Percentiles rank a stretch among this genome's conserved stretches.
These are phyloP conservation scores for Melanophora roralis DNA, from an alignment of 2,888 invertebrate genomes.

Conservation along the genomic window DNA sequence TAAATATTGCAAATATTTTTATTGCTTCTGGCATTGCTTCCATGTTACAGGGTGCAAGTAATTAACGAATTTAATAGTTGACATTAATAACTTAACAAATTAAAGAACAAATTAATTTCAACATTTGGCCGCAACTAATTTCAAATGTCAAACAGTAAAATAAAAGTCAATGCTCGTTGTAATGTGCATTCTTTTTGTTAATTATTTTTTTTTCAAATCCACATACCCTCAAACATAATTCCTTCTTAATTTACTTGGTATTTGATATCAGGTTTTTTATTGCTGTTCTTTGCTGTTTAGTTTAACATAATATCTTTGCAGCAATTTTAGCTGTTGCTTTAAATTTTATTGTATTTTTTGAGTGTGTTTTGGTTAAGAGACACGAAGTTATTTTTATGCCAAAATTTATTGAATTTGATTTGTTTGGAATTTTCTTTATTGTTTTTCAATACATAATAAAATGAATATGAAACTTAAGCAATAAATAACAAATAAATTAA, in stretches of 20 bases:
- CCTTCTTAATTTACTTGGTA: conserved; percentile 54
- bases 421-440: conserved; percentile 1
- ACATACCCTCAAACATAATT: no score
- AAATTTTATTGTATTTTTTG: not conserved
- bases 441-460: conserved; percentile 16
- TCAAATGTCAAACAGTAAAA: conserved; percentile 50
- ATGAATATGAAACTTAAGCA: not conserved
- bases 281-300: conserved; percentile 23
- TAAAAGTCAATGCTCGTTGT: conserved; percentile 36
- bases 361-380: not conserved
- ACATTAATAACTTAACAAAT: no score
- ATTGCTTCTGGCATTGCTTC: no score
- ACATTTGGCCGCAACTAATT: no score
- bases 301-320: conserved; percentile 9
- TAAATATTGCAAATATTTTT: no score
- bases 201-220: no score
- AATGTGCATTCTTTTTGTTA: not conserved
- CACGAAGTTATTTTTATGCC: not conserved
- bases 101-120: no score
- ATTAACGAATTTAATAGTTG: no score
- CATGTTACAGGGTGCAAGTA: no score
- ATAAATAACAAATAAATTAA: not conserved
- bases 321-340: not conserved
- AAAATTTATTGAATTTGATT: conserved; percentile 16
- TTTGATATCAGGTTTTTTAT: conserved; percentile 27